phyloP scores from a whole-genome alignment of 2,113 vertebrate genomes.

The Steatornis caripensis region DNA sequence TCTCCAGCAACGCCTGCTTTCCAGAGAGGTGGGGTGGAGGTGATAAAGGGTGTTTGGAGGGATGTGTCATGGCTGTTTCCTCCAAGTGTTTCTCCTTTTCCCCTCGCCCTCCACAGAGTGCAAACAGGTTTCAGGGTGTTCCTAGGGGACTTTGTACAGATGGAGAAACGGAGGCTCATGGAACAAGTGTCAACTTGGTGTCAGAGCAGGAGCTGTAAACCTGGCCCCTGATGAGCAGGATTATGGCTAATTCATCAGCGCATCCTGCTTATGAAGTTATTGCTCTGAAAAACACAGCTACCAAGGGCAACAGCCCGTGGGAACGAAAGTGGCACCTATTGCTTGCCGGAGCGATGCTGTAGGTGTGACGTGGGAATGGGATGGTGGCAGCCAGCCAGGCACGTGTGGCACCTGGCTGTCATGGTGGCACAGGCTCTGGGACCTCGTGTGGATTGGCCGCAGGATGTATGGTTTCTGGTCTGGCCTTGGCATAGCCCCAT shows the following conservation, averaged over 20 bases:
- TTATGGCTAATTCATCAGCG: background rate
- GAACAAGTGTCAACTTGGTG: background rate
- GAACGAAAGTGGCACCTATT: rapidly evolving
- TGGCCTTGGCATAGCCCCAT: background rate
- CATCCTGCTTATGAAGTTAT: rapidly evolving
- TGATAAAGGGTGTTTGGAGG: background rate
- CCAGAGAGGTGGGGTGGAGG: background rate
- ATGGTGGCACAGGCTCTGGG: background rate
- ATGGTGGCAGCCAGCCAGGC: background rate
- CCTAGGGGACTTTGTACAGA: background rate
- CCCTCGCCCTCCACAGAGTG: rapidly evolving
- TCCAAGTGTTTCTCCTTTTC: background rate
- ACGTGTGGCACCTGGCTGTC: background rate
- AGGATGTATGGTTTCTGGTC: background rate
- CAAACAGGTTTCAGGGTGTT: background rate
- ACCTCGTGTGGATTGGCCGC: rapidly evolving
- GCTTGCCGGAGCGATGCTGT: rapidly evolving
- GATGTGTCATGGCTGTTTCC: background rate
- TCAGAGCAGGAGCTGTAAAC: background rate
- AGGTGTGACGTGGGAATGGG: background rate
- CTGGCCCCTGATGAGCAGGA: too few species aligned
- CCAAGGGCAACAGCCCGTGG: background rate
- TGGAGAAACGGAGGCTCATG: rapidly evolving
- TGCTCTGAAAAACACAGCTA: background rate
- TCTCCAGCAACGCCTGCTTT: background rate